These are phyloP conservation scores for Drosophila falleni DNA, from an alignment of 2,888 invertebrate species.

Conservation along the genomic window DNA sequence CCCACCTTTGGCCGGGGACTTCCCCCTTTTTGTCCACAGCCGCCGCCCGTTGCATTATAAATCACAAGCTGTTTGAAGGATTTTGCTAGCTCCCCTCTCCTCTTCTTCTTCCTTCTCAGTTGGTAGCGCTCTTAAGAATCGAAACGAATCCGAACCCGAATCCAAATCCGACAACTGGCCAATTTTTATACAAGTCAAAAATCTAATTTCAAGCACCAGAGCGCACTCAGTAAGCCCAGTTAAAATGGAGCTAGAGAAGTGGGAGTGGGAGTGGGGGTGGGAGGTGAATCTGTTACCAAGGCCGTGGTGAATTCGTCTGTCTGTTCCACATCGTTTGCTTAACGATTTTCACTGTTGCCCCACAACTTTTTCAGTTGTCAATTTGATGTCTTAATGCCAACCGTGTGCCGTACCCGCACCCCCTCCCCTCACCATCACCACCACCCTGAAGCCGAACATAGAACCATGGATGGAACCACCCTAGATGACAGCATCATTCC, in stretches of 20 bases:
- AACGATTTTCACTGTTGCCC: constrained; percentile 66
- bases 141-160: constrained; percentile 56
- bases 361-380: constrained; percentile 35
- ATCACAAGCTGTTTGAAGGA: constrained; percentile 49
- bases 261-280: background rate
- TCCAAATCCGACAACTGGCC: constrained; percentile 30
- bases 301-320: constrained; percentile 39
- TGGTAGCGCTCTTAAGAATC: constrained; percentile 57
- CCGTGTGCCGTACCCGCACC: constrained; percentile 20
- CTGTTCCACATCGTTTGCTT: constrained; percentile 72
- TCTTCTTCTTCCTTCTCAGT: background rate
- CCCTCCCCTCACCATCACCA: constrained; percentile 6
- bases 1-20: constrained; percentile 25
- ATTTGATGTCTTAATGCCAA: constrained; percentile 73
- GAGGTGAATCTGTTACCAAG: constrained; percentile 16
- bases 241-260: background rate
- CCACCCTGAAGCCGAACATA: background rate
- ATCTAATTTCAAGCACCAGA: constrained; percentile 81
- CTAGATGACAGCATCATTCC: constrained; percentile 15
- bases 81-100: constrained; percentile 21
- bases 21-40: constrained; percentile 1
- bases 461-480: constrained; percentile 9
- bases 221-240: constrained; percentile 39
- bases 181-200: constrained; percentile 52
- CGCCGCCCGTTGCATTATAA: constrained; percentile 30